These are phyloP conservation scores for Syrphus vitripennis DNA, from an alignment of 2,888 invertebrate genomes.

Conservation along the genomic window DNA sequence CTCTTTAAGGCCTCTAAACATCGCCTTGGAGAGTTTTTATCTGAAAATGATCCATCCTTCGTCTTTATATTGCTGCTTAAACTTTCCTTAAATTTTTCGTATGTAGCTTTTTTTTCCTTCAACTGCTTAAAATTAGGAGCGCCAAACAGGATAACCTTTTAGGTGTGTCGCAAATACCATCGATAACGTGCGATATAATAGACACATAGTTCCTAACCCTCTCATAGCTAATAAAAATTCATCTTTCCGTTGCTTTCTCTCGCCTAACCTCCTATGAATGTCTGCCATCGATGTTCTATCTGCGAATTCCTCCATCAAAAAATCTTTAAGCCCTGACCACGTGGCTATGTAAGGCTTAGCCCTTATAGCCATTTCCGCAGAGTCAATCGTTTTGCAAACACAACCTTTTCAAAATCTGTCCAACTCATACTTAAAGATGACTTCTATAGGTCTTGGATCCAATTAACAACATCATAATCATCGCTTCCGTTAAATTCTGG, in stretches of 20 bases:
- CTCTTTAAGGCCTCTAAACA: background rate
- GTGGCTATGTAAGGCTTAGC: background rate
- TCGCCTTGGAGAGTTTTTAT: background rate
- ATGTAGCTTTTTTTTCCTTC: background rate
- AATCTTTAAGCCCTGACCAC: background rate
- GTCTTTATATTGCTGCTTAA: too few species aligned
- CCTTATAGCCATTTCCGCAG: background rate
- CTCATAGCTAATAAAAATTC: background rate
- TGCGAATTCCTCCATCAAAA: background rate
- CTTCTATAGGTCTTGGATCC: background rate
- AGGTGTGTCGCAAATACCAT: background rate
- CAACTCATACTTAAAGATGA: background rate
- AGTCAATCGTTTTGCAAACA: background rate
- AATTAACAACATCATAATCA: background rate
- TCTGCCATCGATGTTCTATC: too few species aligned
- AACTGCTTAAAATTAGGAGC: background rate
- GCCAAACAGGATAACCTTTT: background rate
- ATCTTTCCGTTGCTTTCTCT: background rate
- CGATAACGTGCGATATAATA: background rate
- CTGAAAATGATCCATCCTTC: background rate
- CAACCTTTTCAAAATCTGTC: conserved; percentile 1
- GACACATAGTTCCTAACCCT: background rate
- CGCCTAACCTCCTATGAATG: background rate
- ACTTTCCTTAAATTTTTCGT: too few species aligned
- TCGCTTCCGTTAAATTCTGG: background rate